Base-by-base conservation (phyloP, 2,888 invertebrate species). In the Rotaria macrura region DNA sequence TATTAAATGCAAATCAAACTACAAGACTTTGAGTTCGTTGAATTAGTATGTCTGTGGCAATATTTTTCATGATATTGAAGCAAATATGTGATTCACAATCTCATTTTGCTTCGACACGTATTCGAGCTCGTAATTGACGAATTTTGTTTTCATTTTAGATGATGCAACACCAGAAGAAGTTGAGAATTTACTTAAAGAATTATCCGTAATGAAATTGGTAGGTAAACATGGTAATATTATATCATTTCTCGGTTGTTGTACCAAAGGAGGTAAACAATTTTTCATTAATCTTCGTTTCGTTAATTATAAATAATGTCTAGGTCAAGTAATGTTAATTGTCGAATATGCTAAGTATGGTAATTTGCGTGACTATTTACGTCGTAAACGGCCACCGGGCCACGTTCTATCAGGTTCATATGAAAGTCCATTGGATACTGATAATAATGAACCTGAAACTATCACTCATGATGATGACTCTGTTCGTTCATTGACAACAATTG, bases 141-240 rank as follows among this genome's bases (percentile, higher is more conserved):
- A 49, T 14, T 14, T 12, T 17, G 49, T 25, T 79, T 29, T 40
- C 40, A 25, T 38, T 52, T 20, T 47, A 95, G 96, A 96, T 92
- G 96, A 96, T 2, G 97, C 98, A 90, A 96, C 96, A 0, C 98
- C 99, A 89, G 94, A 95, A 17, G 98, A 99, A 90, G 94, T 99
- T 93, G 95, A 96, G 92, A 97, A 97, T 88, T 91, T 99, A 85
- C 96, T 98, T 23, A 95, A 95, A 0, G 98, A 99, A 91, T 97
- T 99, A 97, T 97, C 97, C 90, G 95, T 99, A 93, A 99, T 99
- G 98, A 99, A 99, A 91, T 88, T 90, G 47, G 91, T 92, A 49
- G 98, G 98, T 25, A 94, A 95, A 87, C 97, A 99, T 90, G 90
- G 90, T 86, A 93, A 99, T 91, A 97, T 99, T 86, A 97, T 98